Evolutionary conservation across 2,797 vertebrate species (phyloP).

Genomic region (Telmatherina bonti): DNA sequence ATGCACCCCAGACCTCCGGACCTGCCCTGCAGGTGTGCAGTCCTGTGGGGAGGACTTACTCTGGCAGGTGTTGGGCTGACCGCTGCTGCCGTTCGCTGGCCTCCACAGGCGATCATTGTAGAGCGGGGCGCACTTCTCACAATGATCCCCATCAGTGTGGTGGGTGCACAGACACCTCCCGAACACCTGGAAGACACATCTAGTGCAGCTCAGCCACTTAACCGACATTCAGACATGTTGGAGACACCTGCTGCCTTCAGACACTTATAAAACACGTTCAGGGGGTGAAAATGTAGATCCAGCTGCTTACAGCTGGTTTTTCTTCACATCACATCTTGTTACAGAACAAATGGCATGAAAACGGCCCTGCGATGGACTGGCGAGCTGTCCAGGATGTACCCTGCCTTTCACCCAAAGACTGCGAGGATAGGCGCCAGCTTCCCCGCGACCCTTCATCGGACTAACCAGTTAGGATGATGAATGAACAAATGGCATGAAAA

Average conservation of each 20-base stretch:
- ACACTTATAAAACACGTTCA: conserved; percentile 36
- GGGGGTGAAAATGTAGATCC: conserved; percentile 31
- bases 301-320: conserved; percentile 34
- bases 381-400: too few relatives aligned
- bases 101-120: conserved; percentile 90
- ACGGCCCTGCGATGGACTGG: too few relatives aligned
- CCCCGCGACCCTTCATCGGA: too few relatives aligned
- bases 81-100: conserved; percentile 88
- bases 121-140: conserved; percentile 86
- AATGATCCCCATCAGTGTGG: conserved; percentile 89
- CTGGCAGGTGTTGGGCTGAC: conserved; percentile 87
- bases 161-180: conserved; percentile 88
- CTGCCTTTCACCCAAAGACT: too few relatives aligned
- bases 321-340: conserved; percentile 20
- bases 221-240: conserved; percentile 23
- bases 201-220: conserved; percentile 44
- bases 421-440: too few relatives aligned
- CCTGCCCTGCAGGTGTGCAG: too few relatives aligned
- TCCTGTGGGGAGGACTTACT: conserved; percentile 78
- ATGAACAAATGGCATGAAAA: too few relatives aligned
- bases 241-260: conserved; percentile 24
- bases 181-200: conserved; percentile 83
- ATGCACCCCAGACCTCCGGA: too few relatives aligned
- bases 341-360: conserved; percentile 23
- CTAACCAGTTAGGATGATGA: too few relatives aligned